A percentile compares a stretch with the other conserved stretches of the same genome.
These are phyloP conservation scores for Teleogryllus occipitalis DNA, from an alignment of 1,140 invertebrate species.

Conservation along the genomic window DNA sequence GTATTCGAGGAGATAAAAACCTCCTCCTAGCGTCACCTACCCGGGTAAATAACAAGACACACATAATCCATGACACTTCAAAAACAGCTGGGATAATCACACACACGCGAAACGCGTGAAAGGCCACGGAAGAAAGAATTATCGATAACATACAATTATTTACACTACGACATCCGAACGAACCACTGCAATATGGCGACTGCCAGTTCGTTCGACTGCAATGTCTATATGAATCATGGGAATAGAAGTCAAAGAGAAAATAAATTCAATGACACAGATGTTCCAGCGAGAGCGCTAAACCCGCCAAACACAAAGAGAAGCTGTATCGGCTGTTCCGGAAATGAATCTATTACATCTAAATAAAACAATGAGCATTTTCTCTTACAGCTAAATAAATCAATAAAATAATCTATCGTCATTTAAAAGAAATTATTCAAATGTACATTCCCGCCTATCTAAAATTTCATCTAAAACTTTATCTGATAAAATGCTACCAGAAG, in stretches of 20 bases:
- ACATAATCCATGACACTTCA: constrained; percentile 17
- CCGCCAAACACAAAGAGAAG: background rate
- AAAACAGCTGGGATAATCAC: background rate
- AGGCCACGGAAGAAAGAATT: background rate
- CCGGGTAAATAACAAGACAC: constrained; percentile 13
- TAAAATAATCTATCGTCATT: no score
- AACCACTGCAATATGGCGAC: constrained; percentile 13
- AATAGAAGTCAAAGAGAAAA: background rate
- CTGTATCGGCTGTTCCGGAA: no score
- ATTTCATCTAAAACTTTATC: background rate
- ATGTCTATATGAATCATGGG: constrained; percentile 4
- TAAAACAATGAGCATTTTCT: no score
- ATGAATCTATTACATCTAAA: no score
- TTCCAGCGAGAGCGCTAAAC: no score
- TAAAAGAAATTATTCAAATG: background rate
- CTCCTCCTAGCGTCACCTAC: constrained; percentile 14
- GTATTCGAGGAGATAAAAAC: constrained; percentile 13
- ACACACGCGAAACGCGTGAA: background rate
- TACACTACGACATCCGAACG: constrained; percentile 7
- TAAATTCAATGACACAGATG: background rate
- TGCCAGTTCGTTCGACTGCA: constrained; percentile 1
- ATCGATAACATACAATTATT: constrained; percentile 15
- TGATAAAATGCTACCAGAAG: background rate
- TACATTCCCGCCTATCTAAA: background rate
- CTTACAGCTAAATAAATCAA: no score